Evolutionary conservation across 2,888 invertebrate genomes (phyloP).

Genomic region (Deilephila porcellus): DNA sequence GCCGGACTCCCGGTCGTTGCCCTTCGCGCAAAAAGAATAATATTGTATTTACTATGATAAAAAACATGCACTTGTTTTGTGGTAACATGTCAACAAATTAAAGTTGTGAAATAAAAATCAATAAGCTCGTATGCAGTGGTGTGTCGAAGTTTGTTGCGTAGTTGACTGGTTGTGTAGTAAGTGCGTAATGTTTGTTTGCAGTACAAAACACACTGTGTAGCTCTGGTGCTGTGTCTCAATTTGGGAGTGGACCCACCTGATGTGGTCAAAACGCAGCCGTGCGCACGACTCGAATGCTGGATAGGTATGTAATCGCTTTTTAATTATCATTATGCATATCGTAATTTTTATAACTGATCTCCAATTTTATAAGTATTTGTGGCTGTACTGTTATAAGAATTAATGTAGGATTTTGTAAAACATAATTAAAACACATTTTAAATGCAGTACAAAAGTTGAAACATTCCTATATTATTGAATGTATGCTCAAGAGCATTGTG

Average conservation of each 20-base stretch:
- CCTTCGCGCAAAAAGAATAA: slow-evolving; percentile 34
- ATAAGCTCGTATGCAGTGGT: slow-evolving; percentile 13
- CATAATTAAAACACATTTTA: too few species aligned
- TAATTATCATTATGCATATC: neutral
- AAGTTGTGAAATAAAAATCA: slow-evolving; percentile 21
- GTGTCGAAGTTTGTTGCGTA: slow-evolving; percentile 14
- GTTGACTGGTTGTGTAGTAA: neutral
- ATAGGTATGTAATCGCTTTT: slow-evolving; percentile 87
- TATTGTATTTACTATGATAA: neutral
- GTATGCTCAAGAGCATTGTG: too few species aligned
- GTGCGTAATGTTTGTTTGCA: slow-evolving; percentile 66
- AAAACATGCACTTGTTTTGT: neutral
- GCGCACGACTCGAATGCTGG: slow-evolving; percentile 98
- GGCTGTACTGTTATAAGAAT: too few species aligned
- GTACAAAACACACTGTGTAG: slow-evolving; percentile 99
- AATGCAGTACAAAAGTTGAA: too few species aligned
- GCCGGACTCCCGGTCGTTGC: slow-evolving; percentile 30
- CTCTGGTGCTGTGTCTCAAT: slow-evolving; percentile 98
- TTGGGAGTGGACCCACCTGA: slow-evolving; percentile 99
- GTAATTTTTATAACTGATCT: neutral
- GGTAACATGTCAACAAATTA: neutral
- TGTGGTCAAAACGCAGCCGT: slow-evolving; percentile 98
- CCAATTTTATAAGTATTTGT: too few species aligned
- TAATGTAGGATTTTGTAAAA: too few species aligned
- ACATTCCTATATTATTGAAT: too few species aligned